Percentiles rank a stretch among this genome's conserved stretches.
Conservation (phyloP, 1,140 invertebrate genomes). For the Linepithema humile region DNA sequence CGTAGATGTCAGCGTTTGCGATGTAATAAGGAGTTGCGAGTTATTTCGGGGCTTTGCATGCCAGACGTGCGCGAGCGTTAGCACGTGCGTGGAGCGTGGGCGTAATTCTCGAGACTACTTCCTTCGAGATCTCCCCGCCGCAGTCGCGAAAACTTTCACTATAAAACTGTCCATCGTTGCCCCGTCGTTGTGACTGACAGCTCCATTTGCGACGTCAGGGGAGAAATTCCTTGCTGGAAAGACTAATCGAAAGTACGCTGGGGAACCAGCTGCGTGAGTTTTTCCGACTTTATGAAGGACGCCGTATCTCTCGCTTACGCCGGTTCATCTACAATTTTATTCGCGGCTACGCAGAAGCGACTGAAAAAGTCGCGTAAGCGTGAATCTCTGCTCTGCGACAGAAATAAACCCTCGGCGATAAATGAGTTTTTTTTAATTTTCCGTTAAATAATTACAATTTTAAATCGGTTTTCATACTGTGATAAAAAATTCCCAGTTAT, state of each 20-base stretch:
- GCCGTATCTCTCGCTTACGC: neutral
- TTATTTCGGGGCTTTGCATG: conserved; percentile 5
- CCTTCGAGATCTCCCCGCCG: conserved; percentile 33
- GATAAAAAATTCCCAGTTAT: neutral
- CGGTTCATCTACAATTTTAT: neutral
- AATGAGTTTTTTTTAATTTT: neutral
- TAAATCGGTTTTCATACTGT: neutral
- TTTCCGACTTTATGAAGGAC: neutral
- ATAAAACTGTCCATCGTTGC: conserved; percentile 58
- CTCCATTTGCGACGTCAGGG: conserved; percentile 50
- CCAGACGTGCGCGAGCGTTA: conserved; percentile 1
- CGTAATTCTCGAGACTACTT: neutral
- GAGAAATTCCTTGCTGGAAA: conserved; percentile 37
- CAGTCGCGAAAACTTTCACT: conserved; percentile 53
- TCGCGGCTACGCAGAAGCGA: neutral
- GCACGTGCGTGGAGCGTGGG: conserved; percentile 1
- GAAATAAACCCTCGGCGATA: neutral
- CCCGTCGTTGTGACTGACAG: conserved; percentile 31
- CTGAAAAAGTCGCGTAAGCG: neutral
- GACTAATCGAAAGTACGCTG: conserved; percentile 50
- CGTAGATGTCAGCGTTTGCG: neutral
- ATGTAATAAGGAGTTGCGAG: conserved; percentile 24
- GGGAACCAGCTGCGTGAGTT: conserved; percentile 10
- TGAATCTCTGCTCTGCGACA: neutral
- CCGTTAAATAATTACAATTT: neutral